phyloP scores from a whole-genome alignment of 2,888 invertebrate genomes.

The Aspidiotus destructor region DNA sequence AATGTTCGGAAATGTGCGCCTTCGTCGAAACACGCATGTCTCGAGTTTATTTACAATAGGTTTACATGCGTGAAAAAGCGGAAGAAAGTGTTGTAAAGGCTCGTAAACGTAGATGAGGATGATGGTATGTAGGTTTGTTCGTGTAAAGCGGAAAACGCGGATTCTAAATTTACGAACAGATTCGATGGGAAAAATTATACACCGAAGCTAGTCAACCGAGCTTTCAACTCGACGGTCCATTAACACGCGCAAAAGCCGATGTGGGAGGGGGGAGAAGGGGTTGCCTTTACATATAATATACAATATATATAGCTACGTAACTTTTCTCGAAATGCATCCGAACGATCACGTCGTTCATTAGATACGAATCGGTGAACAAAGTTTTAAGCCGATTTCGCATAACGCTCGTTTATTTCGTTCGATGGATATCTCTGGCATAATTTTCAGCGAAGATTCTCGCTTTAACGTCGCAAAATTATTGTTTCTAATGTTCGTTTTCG shows the following conservation, averaged over 20 bases:
- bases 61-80: too few species aligned
- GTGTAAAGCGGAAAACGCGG: neutral
- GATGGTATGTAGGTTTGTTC: too few species aligned
- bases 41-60: too few species aligned
- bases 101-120: too few species aligned
- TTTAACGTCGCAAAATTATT: too few species aligned
- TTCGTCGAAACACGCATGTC: neutral
- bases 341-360: constrained; percentile 17
- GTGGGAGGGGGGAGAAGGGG: neutral
- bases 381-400: constrained; percentile 14
- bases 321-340: neutral
- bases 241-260: neutral
- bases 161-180: neutral
- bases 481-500: too few species aligned
- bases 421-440: constrained; percentile 2
- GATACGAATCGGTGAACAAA: constrained; percentile 10
- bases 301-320: neutral
- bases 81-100: too few species aligned
- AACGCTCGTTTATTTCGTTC: constrained; percentile 11
- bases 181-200: neutral
- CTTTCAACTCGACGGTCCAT: constrained; percentile 10
- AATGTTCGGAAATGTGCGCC: neutral
- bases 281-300: too few species aligned
- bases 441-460: neutral
- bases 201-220: constrained; percentile 10